Evolutionary conservation across 2,888 invertebrate genomes (phyloP), one percentile per base, ranked within the genome.

Genomic region (Tinea trinotella): DNA sequence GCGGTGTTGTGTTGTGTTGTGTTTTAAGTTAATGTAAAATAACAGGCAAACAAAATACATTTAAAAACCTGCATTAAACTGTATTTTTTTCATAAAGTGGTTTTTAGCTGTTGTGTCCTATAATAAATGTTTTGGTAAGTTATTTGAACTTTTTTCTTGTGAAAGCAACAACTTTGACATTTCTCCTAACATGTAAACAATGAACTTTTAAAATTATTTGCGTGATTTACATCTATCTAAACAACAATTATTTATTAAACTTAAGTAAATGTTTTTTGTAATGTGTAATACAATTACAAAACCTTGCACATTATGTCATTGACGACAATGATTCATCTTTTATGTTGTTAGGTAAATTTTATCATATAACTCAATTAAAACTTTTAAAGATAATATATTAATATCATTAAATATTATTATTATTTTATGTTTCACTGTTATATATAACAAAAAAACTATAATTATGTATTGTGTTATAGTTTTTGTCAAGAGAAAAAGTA

Each of bases 291-390:
- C 9, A 9, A 7, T 24, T 24, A 24, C 24, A 24, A 24, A 24
- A 24, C 24, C 24, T 40, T 40, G 13, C 13, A n/a, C n/a, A 40
- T 40, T 40, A n/a, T 40, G 40, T 40, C 40, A 40, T 13, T 40
- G 40, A 12, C 40, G 13, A 40, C 7, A 15, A 13, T 40, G 40
- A 40, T 13, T 40, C 40, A 40, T 40, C 13, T 5, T 15, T 40
- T 40, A 40, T 40, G 1, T 40, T 40, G 30, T 30, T 30, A 7
- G 5, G 30, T 7, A 30, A 30, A 10, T 10, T 30, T 30, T 30
- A 10, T 7, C 30, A 30, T 10, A 30, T 30, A 30, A 30, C 30
- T n/a, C n/a, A n/a, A n/a, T n/a, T n/a, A n/a, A n/a, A n/a, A n/a
- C n/a, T n/a, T n/a, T n/a, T n/a, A n/a, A n/a, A n/a, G n/a, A n/a